These are phyloP conservation scores for Geopemphigus sp. DNA, from an alignment of 1,140 invertebrate genomes.

Conservation along the genomic window DNA sequence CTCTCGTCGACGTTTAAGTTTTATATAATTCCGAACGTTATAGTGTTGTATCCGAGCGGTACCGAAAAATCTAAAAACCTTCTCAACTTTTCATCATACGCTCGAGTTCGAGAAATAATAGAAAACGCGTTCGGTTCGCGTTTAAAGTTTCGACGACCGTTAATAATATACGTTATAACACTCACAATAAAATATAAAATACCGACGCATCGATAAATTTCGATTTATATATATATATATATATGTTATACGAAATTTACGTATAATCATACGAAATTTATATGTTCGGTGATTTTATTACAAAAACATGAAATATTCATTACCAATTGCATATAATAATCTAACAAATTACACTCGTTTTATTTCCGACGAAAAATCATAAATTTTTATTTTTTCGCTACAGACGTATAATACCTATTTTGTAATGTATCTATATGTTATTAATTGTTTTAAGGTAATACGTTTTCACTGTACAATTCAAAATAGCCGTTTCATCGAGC, in stretches of 20 bases:
- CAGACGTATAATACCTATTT: too few species aligned
- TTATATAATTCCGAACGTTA: slow-evolving; percentile 5
- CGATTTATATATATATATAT: neutral
- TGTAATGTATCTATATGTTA: too few species aligned
- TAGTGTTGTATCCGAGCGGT: neutral
- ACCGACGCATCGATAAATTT: neutral
- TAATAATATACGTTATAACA: neutral
- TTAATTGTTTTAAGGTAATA: too few species aligned
- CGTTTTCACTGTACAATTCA: too few species aligned
- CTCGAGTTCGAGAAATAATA: neutral
- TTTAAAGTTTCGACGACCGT: neutral
- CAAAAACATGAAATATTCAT: neutral
- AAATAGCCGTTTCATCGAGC: too few species aligned
- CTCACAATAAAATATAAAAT: neutral
- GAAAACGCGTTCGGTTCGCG: slow-evolving; percentile 1
- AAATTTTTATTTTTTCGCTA: too few species aligned
- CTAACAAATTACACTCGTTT: too few species aligned
- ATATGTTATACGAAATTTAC: neutral
- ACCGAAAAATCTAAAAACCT: slow-evolving; percentile 8
- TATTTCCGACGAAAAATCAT: too few species aligned
- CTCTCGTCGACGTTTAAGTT: neutral
- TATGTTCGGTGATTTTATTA: neutral
- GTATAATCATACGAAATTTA: neutral
- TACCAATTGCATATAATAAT: too few species aligned
- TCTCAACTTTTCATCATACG: neutral